Evolutionary conservation across 35 echinoderm and acorn worm genomes (phyloP).

Genomic region (Acanthaster planci): DNA sequence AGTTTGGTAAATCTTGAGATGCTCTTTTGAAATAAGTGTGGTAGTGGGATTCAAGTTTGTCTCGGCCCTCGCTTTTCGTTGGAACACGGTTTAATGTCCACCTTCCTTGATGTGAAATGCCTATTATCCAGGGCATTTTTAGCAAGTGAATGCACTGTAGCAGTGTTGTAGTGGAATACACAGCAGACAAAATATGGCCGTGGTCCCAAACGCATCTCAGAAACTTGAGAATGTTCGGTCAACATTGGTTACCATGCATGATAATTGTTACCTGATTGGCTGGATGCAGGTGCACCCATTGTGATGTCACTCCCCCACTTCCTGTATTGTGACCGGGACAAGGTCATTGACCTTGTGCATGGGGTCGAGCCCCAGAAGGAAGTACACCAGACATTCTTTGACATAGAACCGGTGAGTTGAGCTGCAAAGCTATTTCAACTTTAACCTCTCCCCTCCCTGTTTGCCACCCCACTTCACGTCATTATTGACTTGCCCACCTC

Average conservation of each 20-base stretch:
- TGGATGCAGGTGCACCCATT: conserved; percentile 67
- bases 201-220: no score
- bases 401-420: conserved; percentile 72
- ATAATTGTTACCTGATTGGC: not conserved
- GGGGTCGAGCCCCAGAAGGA: conserved; percentile 64
- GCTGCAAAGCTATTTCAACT: no score
- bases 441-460: not conserved
- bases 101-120: not conserved
- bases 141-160: no score
- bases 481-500: not conserved
- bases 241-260: not conserved
- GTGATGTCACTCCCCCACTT: conserved; percentile 83
- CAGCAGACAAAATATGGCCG: no score
- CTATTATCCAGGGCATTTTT: no score
- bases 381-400: conserved; percentile 73
- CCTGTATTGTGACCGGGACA: conserved; percentile 61
- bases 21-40: not conserved
- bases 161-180: no score
- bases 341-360: conserved; percentile 57
- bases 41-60: not conserved
- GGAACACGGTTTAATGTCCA: not conserved
- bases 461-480: not conserved
- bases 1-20: conserved; percentile 42
- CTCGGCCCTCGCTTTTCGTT: not conserved
- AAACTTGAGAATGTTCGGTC: no score